Evolutionary conservation across 2,888 invertebrate genomes (phyloP), one percentile per base, ranked within the genome.

Genomic region (Coelopa pilipes): DNA sequence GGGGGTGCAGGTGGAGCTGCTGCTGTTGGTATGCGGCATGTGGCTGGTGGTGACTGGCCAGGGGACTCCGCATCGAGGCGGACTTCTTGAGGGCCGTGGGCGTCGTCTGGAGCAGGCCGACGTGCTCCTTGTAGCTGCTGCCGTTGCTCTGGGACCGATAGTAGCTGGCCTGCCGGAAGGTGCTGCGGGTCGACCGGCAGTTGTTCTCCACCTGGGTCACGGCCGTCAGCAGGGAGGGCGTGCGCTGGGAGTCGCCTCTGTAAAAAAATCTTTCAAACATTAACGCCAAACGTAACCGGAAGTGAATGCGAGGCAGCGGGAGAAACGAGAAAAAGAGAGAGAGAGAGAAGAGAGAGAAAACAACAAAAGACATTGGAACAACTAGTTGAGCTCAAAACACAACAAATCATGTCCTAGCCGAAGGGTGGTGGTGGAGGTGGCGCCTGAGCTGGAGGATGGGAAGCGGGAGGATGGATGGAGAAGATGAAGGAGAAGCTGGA

Each of bases 221-320:
- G 13, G 86, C 87, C 19, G 87, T 87, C 79, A 85, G 79, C 82
- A 87, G 82, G n/a, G 87, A 87, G 1, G 85, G 86, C 12, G 86
- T 87, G 73, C 87, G 83, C 77, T 87, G 86, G 1, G 87, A 87
- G 77, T 87, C 87, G 59, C 86, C 86, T 82, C 87, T 87, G 79
- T 62, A 79, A 79, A 74, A 49, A 77, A 65, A 72, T 68, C 71
- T 76, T 70, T 57, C 47, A 53, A 63, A 34, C 24, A 24, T 24
- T 60, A 47, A 72, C n/a, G 70, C 72, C 60, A 59, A 70, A 46
- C 60, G 34, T 4, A 34, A 34, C 34, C 34, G 34, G 34, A 34
- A 34, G 7, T 34, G 2, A 2, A 7, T 34, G 34, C 34, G 34
- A 34, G 7, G 34, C 34, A 34, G 34, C 34, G 7, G 7, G 7